These are phyloP conservation scores for Formica exsecta DNA, from an alignment of 1,140 invertebrate genomes.

Conservation along the genomic window DNA sequence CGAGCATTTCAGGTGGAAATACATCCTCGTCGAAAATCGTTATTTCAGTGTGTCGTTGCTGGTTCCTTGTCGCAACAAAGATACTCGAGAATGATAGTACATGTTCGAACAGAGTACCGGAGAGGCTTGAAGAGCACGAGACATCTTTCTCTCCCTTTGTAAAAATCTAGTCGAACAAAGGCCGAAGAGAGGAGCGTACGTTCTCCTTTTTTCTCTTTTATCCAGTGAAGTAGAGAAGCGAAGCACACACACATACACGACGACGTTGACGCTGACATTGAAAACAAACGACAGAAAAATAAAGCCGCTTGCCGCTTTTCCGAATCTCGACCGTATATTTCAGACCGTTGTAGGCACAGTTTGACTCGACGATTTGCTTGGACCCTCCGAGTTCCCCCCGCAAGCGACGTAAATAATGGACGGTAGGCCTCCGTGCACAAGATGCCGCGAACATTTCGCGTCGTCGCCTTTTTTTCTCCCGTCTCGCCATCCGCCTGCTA, in stretches of 20 bases:
- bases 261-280: slow-evolving; percentile 45
- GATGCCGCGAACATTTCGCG: slow-evolving; percentile 2
- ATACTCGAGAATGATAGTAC: slow-evolving; percentile 51
- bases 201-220: slow-evolving; percentile 38
- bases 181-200: neutral
- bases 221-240: neutral
- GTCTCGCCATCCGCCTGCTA: neutral
- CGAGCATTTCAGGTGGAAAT: slow-evolving; percentile 36
- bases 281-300: slow-evolving; percentile 76
- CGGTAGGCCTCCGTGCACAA: slow-evolving; percentile 31
- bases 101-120: slow-evolving; percentile 40
- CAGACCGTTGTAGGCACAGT: slow-evolving; percentile 68
- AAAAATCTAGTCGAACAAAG: slow-evolving; percentile 56
- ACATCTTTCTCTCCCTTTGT: slow-evolving; percentile 15
- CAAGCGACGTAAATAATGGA: slow-evolving; percentile 72
- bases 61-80: slow-evolving; percentile 45
- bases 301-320: slow-evolving; percentile 65
- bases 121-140: slow-evolving; percentile 1
- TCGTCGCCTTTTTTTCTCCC: slow-evolving; percentile 27
- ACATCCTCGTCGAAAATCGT: slow-evolving; percentile 47
- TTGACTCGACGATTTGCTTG: slow-evolving; percentile 64
- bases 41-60: slow-evolving; percentile 54
- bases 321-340: slow-evolving; percentile 75
- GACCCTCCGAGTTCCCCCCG: neutral
- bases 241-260: neutral